These are phyloP conservation scores for Heteromyza rotundicornis DNA, from an alignment of 2,888 invertebrate genomes.

Conservation along the genomic window DNA sequence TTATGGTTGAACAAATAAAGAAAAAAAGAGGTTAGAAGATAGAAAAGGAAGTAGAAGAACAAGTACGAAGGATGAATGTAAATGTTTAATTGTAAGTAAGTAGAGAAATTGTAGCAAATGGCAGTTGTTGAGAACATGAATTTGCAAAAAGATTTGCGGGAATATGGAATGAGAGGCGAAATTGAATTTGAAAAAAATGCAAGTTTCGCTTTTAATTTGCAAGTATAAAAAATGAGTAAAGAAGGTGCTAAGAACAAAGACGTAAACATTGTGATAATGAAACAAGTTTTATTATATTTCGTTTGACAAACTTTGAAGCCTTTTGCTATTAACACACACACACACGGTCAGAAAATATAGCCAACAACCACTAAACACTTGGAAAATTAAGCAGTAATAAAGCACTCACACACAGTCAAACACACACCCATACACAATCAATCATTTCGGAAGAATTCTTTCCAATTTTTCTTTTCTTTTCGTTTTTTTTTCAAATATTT, in stretches of 20 bases:
- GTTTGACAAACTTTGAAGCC: too few relatives aligned
- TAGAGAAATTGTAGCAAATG: not conserved
- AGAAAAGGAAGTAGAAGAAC: not conserved
- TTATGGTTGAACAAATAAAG: conserved; percentile 1
- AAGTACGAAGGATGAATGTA: not conserved
- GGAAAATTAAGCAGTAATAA: too few relatives aligned
- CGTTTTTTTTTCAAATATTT: conserved; percentile 18
- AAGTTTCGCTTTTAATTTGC: conserved; percentile 24
- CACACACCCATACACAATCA: too few relatives aligned
- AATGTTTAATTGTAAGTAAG: conserved; percentile 6
- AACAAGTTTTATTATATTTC: not conserved
- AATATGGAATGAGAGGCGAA: conserved; percentile 11
- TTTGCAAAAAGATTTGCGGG: not conserved
- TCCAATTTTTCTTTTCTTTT: not conserved
- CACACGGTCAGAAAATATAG: not conserved
- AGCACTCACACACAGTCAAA: too few relatives aligned
- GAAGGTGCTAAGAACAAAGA: conserved; percentile 62
- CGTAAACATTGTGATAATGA: conserved; percentile 63
- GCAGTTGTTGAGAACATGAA: not conserved
- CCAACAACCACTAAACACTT: too few relatives aligned
- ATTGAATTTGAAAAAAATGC: conserved; percentile 28
- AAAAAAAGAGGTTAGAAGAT: not conserved
- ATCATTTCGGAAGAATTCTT: not conserved
- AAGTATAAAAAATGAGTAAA: conserved; percentile 36
- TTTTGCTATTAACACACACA: too few relatives aligned